Base-by-base conservation (phyloP, 2,113 vertebrate genomes). In the Hydropotes inermis region DNA sequence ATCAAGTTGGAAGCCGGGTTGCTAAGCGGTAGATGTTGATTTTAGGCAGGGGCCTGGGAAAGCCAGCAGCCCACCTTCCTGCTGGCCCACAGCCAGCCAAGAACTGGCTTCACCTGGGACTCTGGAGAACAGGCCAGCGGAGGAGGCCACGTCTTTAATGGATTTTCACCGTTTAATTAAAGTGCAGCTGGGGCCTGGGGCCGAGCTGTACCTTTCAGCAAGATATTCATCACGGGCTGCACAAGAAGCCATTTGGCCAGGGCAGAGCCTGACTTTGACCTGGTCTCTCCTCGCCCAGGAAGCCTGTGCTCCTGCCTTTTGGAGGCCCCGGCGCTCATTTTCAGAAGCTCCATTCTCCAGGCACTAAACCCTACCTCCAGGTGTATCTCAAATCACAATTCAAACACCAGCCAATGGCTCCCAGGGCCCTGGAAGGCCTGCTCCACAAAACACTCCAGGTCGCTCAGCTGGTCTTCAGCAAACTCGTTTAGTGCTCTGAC, bases 81-180 rank as follows among this genome's bases (percentile, higher is more conserved):
- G 93, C 91, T 97, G 97, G 92, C 39, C 58, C 36, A 19, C 28
- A 30, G 95, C 91, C 97, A 97, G 87, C 47, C 61, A 16, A 76
- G 85, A 98, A 84, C 70, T 30, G 87, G 64, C 91, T 96, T 96
- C 93, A 97, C 95, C 78, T 96, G 95, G 98, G 90, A 79, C 95
- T 76, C 61, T 43, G 74, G 95, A 97, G 93, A 96, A 78, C 58
- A 30, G 52, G 86, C 61, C n/a, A 25, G n/a, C 21, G 19, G 36
- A 82, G 54, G 39, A 93, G 70, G 43, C 61, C 0, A 12, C 30
- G 50, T 19, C 91, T 86, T 27, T 89, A 55, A 70, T 91, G 54
- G 60, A 95, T 93, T 98, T 98, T 93, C 94, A 95, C 33, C 81
- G 50, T 85, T 92, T 94, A 96, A 97, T 98, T 98, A 97, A 96